Evolutionary conservation across 2,113 vertebrate species (phyloP).

Genomic region (Rattus norvegicus): GRCr8 NC_086021.1:169127501-169128000

Average conservation of each 20-base stretch:
- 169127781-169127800: not conserved
- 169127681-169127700: not conserved
- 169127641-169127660: not conserved
- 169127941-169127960: not conserved
- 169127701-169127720: not conserved
- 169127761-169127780: not conserved
- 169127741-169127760: not conserved
- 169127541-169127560: not conserved
- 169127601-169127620: not conserved
- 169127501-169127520: not conserved
- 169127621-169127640: not conserved
- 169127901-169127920: not conserved
- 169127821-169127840: not conserved
- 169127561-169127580: not conserved
- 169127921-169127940: not conserved
- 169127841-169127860: not conserved
- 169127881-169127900: not conserved
- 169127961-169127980: not conserved
- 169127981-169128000: not conserved
- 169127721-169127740: not conserved
- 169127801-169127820: not conserved
- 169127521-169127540: not conserved
- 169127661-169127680: not conserved
- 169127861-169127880: not conserved
- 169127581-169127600: not conserved